phyloP scores from a whole-genome alignment of 2,113 vertebrate genomes.

The Dasypus novemcinctus region DNA sequence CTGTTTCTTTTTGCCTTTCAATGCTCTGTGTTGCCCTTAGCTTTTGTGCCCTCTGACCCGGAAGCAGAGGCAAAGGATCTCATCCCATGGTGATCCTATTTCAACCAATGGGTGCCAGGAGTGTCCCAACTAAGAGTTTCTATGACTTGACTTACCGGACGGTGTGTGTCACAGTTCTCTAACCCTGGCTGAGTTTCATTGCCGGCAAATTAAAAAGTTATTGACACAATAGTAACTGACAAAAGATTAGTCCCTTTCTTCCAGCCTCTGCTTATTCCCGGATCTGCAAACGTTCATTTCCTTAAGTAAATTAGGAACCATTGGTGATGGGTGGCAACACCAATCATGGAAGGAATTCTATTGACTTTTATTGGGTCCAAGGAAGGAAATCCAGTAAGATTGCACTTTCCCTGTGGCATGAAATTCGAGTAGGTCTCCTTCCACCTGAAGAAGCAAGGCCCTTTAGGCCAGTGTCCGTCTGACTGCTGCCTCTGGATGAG shows the following conservation, averaged over 20 bases:
- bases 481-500: not conserved
- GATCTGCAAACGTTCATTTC: constrained; percentile 17
- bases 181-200: not conserved
- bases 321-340: not conserved
- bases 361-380: not conserved
- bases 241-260: not conserved
- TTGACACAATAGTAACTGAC: not conserved
- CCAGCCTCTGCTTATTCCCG: not conserved
- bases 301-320: not conserved
- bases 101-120: not conserved
- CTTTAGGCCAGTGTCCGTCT: not conserved
- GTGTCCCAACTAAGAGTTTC: not conserved
- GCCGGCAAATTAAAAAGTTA: not conserved
- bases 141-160: not conserved
- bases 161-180: not conserved
- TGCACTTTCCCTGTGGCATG: not conserved
- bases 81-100: not conserved
- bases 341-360: not conserved
- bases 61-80: not conserved
- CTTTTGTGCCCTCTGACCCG: not conserved
- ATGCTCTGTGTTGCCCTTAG: not conserved
- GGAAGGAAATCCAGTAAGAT: not conserved
- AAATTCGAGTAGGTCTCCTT: not conserved
- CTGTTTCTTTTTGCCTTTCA: too few species aligned
- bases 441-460: not conserved